A percentile compares a stretch with the other conserved stretches of the same genome.
Conservation (phyloP, 1,140 invertebrate genomes). For the Cyclina sinensis region DNA sequence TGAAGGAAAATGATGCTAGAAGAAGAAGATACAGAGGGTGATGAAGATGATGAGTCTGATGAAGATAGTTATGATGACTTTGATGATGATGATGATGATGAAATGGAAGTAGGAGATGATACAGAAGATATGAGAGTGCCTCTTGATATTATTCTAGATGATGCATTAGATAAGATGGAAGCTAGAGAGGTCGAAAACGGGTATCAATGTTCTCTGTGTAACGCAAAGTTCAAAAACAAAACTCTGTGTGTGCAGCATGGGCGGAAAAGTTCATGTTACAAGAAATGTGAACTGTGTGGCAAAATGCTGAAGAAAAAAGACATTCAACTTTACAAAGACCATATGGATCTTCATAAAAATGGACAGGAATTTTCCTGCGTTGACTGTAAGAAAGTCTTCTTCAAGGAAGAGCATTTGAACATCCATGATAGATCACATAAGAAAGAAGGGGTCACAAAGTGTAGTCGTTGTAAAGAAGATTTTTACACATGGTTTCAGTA, state of each 20-base stretch:
- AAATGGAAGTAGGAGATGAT: not conserved
- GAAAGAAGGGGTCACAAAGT: not conserved
- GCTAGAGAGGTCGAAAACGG: conserved; percentile 10
- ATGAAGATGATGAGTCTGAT: not conserved
- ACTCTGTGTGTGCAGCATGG: conserved; percentile 43
- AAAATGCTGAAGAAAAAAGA: conserved; percentile 46
- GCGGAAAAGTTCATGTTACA: not conserved
- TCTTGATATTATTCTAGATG: conserved; percentile 12
- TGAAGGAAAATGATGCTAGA: not conserved
- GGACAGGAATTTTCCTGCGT: conserved; percentile 15
- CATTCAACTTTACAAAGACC: conserved; percentile 16
- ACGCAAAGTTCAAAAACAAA: conserved; percentile 32
- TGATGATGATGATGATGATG: conserved; percentile 38
- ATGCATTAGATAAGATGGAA: conserved; percentile 39
- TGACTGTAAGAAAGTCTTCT: conserved; percentile 41
- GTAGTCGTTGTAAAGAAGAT: conserved; percentile 4
- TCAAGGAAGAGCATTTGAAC: conserved; percentile 26
- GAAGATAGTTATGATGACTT: conserved; percentile 34
- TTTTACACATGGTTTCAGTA: conserved; percentile 59
- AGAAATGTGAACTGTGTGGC: conserved; percentile 50
- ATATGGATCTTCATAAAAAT: conserved; percentile 43
- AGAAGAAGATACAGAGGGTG: not conserved
- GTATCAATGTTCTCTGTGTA: conserved; percentile 51
- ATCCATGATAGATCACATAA: conserved; percentile 22
- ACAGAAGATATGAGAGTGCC: not conserved